phyloP scores from a whole-genome alignment of 2,888 invertebrate species.

The Macrosiphum euphorbiae region DNA sequence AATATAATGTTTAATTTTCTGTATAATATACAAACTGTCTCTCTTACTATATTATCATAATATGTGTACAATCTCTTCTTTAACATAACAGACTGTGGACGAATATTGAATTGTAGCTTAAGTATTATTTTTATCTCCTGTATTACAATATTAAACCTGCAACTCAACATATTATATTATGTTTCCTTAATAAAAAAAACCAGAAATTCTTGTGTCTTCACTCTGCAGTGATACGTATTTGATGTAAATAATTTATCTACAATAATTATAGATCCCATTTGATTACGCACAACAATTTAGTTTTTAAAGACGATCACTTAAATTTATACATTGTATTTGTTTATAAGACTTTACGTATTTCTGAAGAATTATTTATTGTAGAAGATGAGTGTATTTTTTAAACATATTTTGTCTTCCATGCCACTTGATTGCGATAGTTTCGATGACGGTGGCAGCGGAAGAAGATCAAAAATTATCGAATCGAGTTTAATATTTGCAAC shows the following conservation, averaged over 20 bases:
- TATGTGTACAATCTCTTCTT: neutral
- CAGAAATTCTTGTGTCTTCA: too few relatives aligned
- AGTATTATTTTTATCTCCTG: neutral
- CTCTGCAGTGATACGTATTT: neutral
- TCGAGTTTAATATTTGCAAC: neutral
- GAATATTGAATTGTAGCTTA: neutral
- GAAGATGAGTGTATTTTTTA: neutral
- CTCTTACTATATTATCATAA: neutral
- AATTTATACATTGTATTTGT: neutral
- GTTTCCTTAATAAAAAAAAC: neutral
- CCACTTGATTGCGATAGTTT: neutral
- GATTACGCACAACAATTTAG: neutral
- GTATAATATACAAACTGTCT: neutral
- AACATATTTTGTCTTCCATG: neutral
- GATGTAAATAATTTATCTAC: neutral
- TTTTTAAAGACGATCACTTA: neutral
- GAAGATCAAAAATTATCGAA: neutral
- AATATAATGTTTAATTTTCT: neutral
- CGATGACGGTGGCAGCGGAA: neutral
- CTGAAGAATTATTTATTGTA: neutral
- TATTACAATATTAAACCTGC: neutral
- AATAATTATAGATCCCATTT: neutral
- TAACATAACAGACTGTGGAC: neutral
- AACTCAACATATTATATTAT: neutral
- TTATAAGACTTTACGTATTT: neutral